Evolutionary conservation across 2,888 invertebrate genomes (phyloP), one percentile per base, ranked within the genome.

Genomic region (Eupithecia inturbata): DNA sequence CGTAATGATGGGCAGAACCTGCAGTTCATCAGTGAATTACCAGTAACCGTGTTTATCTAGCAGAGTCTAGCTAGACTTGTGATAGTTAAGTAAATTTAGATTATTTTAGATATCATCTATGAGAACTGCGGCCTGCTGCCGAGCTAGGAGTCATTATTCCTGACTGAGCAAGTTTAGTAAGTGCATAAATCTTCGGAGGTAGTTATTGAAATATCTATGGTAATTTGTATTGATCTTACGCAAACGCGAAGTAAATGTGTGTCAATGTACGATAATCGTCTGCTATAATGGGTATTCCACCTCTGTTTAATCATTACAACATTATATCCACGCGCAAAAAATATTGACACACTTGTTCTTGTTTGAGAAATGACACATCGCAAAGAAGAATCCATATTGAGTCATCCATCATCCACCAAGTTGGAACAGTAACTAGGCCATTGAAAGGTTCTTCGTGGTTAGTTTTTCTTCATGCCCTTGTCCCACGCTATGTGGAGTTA

Each of bases 261-360:
- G 28, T 63, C 57, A 57, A 57, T 57, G 57, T 57, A 57, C 57
- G 57, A 5, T 57, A 57, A 57, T 57, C 57, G 57, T 57, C 3
- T 26, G 26, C 57, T 57, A 3, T 57, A 57, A 57, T 57, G 14
- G 26, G 4, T 57, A 12, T 57, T 26, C 22, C 22, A 57, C 22
- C 49, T 53, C 49, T 53, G 57, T 57, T 57, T 57, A 57, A 57
- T 57, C 26, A 57, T 57, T 57, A 12, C 57, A 57, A 57, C 57
- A 57, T 57, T 26, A 14, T 57, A 57, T 57, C 57, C 26, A 57
- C 26, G 9, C 5, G 57, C 49, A 53, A 22, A 10, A n/a, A n/a
- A 53, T 9, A 57, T 57, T 26, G 57, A 57, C 57, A 57, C 57
- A 57, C 1, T 14, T 57, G 57, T 57, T 57, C 26, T 57, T 57